phyloP scores from a whole-genome alignment of 2,888 invertebrate species.

The Oegoconia quadripuncta region DNA sequence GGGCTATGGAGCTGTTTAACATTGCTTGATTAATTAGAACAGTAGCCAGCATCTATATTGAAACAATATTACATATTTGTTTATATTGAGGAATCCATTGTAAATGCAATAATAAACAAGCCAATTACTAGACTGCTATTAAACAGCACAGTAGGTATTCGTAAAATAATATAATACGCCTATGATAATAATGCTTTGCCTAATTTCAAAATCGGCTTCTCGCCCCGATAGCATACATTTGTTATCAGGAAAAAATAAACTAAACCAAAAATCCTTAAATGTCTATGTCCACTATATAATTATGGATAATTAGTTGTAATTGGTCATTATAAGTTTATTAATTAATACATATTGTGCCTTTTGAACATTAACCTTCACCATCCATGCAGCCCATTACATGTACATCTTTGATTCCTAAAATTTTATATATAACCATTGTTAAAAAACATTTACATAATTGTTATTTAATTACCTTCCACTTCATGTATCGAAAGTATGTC shows the following conservation, averaged over 20 bases:
- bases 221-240: too few relatives aligned
- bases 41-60: too few relatives aligned
- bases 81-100: not conserved
- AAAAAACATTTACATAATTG: too few relatives aligned
- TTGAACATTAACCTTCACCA: conserved; percentile 54
- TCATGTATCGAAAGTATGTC: not conserved
- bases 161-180: too few relatives aligned
- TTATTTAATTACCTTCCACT: not conserved
- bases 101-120: not conserved
- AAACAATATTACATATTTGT: not conserved
- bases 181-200: too few relatives aligned
- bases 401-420: not conserved
- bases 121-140: not conserved
- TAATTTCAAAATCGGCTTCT: too few relatives aligned
- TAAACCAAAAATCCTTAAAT: conserved; percentile 5
- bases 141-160: not conserved
- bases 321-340: conserved; percentile 24
- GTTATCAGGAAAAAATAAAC: not conserved
- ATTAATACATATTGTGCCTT: conserved; percentile 58
- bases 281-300: conserved; percentile 5
- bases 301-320: conserved; percentile 17
- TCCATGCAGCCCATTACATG: conserved; percentile 52
- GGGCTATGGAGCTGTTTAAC: conserved; percentile 18
- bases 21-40: conserved; percentile 15
- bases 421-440: too few relatives aligned